Evolutionary conservation across 35 echinoderm and acorn worm species (phyloP).

Genomic region (Heliocidaris tuberculata): DNA sequence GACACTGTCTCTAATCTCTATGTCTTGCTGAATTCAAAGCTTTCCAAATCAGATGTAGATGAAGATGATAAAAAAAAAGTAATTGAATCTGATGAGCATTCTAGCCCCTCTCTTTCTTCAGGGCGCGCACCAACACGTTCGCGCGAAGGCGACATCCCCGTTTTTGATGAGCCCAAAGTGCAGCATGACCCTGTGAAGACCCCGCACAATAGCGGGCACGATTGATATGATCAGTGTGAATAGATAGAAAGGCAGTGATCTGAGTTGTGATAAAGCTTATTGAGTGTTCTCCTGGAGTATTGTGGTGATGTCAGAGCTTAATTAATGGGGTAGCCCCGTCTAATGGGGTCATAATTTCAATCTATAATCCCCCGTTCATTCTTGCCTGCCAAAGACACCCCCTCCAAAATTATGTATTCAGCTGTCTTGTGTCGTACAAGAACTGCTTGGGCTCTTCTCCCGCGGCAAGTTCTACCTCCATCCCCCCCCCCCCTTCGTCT

Average conservation of each 20-base stretch:
- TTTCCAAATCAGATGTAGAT: constrained; percentile 41
- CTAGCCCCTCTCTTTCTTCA: background rate
- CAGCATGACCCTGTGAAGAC: constrained; percentile 14
- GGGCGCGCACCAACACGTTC: background rate
- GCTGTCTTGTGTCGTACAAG: constrained; percentile 47
- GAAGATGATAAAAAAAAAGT: constrained; percentile 33
- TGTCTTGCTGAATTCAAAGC: constrained; percentile 19
- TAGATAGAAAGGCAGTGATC: constrained; percentile 32
- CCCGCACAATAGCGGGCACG: background rate
- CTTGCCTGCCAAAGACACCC: background rate
- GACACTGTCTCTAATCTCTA: background rate
- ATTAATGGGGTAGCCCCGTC: constrained; percentile 41
- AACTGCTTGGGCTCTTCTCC: constrained; percentile 25
- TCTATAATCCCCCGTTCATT: constrained; percentile 41
- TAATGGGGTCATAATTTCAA: constrained; percentile 56
- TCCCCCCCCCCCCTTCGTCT: background rate
- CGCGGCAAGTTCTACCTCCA: background rate
- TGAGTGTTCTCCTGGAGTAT: background rate
- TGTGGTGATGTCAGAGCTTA: constrained; percentile 42
- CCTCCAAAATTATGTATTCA: constrained; percentile 50
- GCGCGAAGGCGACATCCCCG: constrained; percentile 1
- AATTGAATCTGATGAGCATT: constrained; percentile 33
- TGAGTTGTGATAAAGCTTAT: constrained; percentile 37
- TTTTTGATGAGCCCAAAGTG: constrained; percentile 42
- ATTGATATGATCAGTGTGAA: constrained; percentile 30